Evolutionary conservation across 2,888 invertebrate species (phyloP), one percentile per base, ranked within the genome.

Genomic region (Tenthredo scrophulariae): DNA sequence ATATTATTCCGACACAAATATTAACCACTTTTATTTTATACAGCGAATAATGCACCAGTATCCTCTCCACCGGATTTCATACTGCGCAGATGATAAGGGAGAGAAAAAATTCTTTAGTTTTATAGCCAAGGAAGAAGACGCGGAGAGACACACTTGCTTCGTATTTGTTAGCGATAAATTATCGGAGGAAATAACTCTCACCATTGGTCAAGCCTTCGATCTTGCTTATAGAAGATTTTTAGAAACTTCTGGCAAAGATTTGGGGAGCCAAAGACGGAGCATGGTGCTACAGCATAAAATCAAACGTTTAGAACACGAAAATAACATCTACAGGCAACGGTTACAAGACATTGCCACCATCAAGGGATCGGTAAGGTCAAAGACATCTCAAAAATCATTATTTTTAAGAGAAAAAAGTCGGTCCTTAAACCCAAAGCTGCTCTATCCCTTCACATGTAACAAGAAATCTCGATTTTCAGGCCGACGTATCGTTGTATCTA

Each of bases 41-140:
- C 92, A 96, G 95, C 94, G 94, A 91, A 98, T 98, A 85, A 95
- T 98, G 92, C 97, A 98, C 94, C 98, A 98, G 93, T 99, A 99
- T 93, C 99, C 99, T 0, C 94, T 99, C 74, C 99, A 99, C 93
- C 96, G 98, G 94, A 99, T 99, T 94, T 99, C 99, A 0, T 99
- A 99, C 94, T 99, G 99, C 94, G 99, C 99, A 0, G 99, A 99
- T 93, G 99, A 99, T 94, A 99, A 99, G 93, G 98, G 98, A 83
- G 99, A 99, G 89, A 99, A 99, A 93, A 97, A 98, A 90, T 98
- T 99, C 94, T 99, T 99, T 94, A 98, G 98, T 10, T 98, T 98
- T 93, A 98, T 98, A 88, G 98, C 98, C 62, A 98, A 98, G 93
- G 96, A 97, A 90, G 94, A 93, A 85, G 92, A 93, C 87, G 95